phyloP scores from a whole-genome alignment of 2,797 vertebrate genomes.

The Potorous gilbertii region DNA sequence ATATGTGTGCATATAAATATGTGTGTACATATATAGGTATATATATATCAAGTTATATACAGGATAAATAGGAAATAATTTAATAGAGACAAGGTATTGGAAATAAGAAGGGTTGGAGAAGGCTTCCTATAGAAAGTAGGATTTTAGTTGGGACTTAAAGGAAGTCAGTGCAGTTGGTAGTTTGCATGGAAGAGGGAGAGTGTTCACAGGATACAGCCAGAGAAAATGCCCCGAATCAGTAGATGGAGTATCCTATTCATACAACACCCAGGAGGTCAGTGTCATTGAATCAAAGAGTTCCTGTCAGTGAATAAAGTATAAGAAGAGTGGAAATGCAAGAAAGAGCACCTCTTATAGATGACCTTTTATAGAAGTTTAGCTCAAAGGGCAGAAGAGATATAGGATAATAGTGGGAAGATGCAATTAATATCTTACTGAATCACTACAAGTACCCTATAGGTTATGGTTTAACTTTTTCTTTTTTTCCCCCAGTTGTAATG shows the following conservation, averaged over 20 bases:
- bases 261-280: background rate
- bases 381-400: background rate
- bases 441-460: conserved; percentile 1
- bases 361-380: background rate
- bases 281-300: background rate
- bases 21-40: too few relatives aligned
- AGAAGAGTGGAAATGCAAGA: background rate
- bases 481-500: background rate
- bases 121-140: background rate
- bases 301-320: background rate
- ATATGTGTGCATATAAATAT: too few relatives aligned
- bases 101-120: background rate
- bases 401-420: background rate
- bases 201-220: background rate
- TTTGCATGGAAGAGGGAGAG: background rate
- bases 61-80: background rate
- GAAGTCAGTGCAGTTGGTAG: background rate
- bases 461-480: background rate
- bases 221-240: background rate
- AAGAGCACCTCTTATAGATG: background rate
- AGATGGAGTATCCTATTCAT: background rate
- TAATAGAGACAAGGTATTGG: background rate
- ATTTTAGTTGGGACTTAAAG: background rate
- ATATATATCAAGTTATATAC: background rate
- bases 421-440: background rate